These are phyloP conservation scores for Morpho achilles DNA, from an alignment of 2,888 invertebrate genomes.

Conservation along the genomic window DNA sequence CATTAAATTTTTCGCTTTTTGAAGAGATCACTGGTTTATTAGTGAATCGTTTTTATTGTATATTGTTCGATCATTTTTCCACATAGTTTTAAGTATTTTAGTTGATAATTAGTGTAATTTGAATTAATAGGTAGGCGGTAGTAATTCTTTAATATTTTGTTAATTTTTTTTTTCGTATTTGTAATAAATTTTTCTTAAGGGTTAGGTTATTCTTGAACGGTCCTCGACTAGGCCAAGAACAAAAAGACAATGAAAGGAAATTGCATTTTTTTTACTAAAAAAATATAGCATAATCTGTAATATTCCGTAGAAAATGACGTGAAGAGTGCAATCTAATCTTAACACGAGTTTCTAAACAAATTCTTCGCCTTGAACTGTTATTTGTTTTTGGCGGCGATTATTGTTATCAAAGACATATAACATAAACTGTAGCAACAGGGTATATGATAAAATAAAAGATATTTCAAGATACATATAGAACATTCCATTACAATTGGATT, in stretches of 20 bases:
- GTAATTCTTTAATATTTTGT: slow-evolving; percentile 75
- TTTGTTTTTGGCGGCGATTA: slow-evolving; percentile 8
- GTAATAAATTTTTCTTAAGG: slow-evolving; percentile 63
- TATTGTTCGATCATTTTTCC: slow-evolving; percentile 77
- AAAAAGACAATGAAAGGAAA: slow-evolving; percentile 75
- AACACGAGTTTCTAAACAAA: slow-evolving; percentile 27
- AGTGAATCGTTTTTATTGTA: slow-evolving; percentile 77
- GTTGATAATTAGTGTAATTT: slow-evolving; percentile 74
- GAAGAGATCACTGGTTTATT: slow-evolving; percentile 63
- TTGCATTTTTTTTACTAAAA: slow-evolving; percentile 64
- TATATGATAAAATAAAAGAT: not conserved
- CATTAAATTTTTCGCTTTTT: slow-evolving; percentile 24
- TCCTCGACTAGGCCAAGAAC: slow-evolving; percentile 64
- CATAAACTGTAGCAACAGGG: slow-evolving; percentile 11
- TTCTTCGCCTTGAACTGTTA: slow-evolving; percentile 19
- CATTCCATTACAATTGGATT: not conserved
- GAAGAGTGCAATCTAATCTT: slow-evolving; percentile 34
- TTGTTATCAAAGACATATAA: slow-evolving; percentile 18
- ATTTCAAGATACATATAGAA: not conserved
- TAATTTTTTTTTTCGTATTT: slow-evolving; percentile 70
- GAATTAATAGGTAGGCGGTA: slow-evolving; percentile 73
- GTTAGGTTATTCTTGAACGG: slow-evolving; percentile 65
- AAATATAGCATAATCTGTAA: slow-evolving; percentile 37
- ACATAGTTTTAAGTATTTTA: slow-evolving; percentile 74
- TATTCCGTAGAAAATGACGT: too few relatives aligned